A percentile compares a stretch with the other conserved stretches of the same genome.
Conservation (phyloP, 1,140 invertebrate genomes). For the Aphelenchoides besseyi region DNA sequence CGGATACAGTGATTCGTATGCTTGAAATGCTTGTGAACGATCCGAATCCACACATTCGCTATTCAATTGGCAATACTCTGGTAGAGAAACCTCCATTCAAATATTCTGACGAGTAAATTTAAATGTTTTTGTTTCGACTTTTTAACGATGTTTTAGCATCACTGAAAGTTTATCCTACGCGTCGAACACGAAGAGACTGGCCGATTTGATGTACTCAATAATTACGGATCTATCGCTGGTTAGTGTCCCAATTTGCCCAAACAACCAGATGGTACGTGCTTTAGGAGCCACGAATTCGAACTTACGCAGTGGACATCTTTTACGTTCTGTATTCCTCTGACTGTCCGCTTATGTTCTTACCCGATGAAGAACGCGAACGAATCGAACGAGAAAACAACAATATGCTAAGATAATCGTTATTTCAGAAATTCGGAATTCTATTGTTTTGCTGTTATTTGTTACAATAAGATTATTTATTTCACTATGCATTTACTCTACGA, state of each 20-base stretch:
- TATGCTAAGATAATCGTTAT: too few relatives aligned
- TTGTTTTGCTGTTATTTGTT: slow-evolving; percentile 1
- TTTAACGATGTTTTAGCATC: slow-evolving; percentile 8
- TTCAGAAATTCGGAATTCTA: too few relatives aligned
- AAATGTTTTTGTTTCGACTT: neutral
- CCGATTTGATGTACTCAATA: neutral
- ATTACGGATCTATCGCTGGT: neutral
- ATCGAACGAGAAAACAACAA: too few relatives aligned
- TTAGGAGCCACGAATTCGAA: neutral
- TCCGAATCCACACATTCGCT: slow-evolving; percentile 15
- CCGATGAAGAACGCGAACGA: slow-evolving; percentile 3
- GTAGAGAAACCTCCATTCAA: slow-evolving; percentile 18
- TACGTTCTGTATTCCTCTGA: slow-evolving; percentile 1
- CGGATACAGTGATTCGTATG: neutral
- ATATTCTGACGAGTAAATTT: slow-evolving; percentile 24
- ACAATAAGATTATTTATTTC: neutral
- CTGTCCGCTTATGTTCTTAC: neutral
- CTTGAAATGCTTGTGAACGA: slow-evolving; percentile 17
- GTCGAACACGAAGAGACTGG: neutral
- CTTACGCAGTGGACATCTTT: slow-evolving; percentile 9
- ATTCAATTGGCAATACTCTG: neutral
- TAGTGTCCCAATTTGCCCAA: neutral
- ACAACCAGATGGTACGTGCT: neutral
- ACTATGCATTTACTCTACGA: too few relatives aligned
- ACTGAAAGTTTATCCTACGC: neutral